Conservation (phyloP, 2,113 vertebrate genomes). For the western clawed frog (Xenopus tropicalis) region UCB_Xtro_10.0 CM004444.2:35963001-35963500, state of each 20-base stretch:
- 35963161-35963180: too few species aligned
- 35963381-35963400: constrained; percentile 15
- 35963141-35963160: too few species aligned
- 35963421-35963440: constrained; percentile 9
- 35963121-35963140: too few species aligned
- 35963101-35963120: too few species aligned
- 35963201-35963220: too few species aligned
- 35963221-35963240: too few species aligned
- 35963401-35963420: constrained; percentile 13
- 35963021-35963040: too few species aligned
- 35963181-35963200: too few species aligned
- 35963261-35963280: constrained; percentile 23
- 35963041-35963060: too few species aligned
- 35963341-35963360: constrained; percentile 5
- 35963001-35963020: too few species aligned
- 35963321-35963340: constrained; percentile 41
- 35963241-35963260: constrained; percentile 19
- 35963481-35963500: constrained; percentile 1
- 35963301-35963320: constrained; percentile 29
- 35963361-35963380: constrained; percentile 14
- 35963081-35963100: too few species aligned
- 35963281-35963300: constrained; percentile 20
- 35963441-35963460: constrained; percentile 8
- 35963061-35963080: too few species aligned
- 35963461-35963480: constrained; percentile 12